Conservation (phyloP, 2,888 invertebrate genomes). For the Panzeria rudis region DNA sequence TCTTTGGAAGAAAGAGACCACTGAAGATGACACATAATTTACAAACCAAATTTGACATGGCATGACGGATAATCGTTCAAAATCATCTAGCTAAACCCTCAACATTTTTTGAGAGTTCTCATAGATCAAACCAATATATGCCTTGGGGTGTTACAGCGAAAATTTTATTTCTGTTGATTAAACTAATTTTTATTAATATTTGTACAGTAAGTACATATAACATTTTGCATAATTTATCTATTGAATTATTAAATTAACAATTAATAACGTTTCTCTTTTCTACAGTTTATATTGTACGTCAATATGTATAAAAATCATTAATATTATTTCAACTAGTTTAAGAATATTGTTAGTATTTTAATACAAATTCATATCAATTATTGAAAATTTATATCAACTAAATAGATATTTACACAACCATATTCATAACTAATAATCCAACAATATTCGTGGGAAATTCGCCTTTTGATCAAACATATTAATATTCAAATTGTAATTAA, state of each 20-base stretch:
- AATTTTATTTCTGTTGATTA: no score
- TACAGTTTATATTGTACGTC: background rate
- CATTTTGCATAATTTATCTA: background rate
- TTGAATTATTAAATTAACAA: background rate
- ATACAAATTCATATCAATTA: background rate
- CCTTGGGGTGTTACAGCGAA: no score
- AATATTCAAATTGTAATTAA: constrained; percentile 52
- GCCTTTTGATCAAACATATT: constrained; percentile 63
- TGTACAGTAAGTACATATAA: background rate
- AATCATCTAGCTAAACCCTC: no score
- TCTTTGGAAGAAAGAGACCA: no score
- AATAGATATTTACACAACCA: constrained; percentile 21
- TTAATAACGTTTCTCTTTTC: background rate
- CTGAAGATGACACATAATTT: no score
- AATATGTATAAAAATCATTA: background rate
- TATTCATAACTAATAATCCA: constrained; percentile 8
- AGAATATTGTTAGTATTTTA: background rate
- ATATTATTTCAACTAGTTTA: background rate
- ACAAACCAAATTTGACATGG: no score
- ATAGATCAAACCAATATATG: no score
- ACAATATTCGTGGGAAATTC: constrained; percentile 69
- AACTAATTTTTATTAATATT: no score
- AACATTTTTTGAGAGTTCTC: no score
- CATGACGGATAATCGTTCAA: no score
- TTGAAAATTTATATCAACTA: constrained; percentile 37